phyloP scores from a whole-genome alignment of 2,888 invertebrate species.

The Azorinus chamasolen region DNA sequence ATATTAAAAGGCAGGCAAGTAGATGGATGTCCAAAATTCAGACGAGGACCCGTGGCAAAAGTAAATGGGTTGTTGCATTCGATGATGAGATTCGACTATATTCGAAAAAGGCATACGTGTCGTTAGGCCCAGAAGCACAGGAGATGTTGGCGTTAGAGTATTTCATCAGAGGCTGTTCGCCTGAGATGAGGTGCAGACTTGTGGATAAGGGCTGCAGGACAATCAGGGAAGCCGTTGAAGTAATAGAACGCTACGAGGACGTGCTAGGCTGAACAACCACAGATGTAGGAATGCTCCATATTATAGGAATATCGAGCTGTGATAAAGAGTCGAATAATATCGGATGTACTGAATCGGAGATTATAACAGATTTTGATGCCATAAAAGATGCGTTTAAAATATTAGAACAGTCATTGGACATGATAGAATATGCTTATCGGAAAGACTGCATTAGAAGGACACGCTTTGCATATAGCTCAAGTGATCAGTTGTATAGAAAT shows the following conservation, averaged over 20 bases:
- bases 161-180: constrained; percentile 5
- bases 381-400: background rate
- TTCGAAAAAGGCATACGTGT: background rate
- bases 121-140: no score
- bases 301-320: background rate
- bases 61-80: no score
- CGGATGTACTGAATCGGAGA: background rate
- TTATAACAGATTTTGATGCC: background rate
- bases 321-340: no score
- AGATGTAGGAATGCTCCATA: background rate
- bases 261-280: background rate
- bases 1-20: no score
- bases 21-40: no score
- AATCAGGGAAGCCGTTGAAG: no score
- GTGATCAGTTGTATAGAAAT: background rate
- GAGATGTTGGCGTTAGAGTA: constrained; percentile 13
- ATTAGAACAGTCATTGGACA: background rate
- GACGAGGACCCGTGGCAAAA: no score
- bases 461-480: constrained; percentile 6
- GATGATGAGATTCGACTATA: constrained; percentile 1
- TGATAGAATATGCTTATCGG: background rate
- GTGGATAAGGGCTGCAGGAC: no score
- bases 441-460: background rate
- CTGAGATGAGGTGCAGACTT: no score
- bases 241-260: constrained; percentile 12